Base-by-base conservation (phyloP, 2,888 invertebrate genomes). In the Ennomos fuscantarius region DNA sequence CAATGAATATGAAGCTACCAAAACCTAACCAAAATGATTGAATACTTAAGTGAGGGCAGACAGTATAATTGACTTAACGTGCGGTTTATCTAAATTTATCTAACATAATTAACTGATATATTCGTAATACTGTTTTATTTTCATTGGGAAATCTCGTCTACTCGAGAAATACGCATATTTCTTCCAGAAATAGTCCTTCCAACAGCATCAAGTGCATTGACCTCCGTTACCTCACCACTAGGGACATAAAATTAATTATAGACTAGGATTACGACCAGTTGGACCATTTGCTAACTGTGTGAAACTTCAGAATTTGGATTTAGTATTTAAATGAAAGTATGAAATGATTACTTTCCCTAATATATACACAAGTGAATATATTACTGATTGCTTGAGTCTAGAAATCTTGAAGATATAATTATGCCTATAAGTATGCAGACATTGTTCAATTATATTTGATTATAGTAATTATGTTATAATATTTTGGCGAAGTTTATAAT, bases 221-320 rank as follows among this genome's bases (percentile, higher is more conserved):
- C 79, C 88, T 64, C 70, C 53, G 68, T 72, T 77, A 79, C 81
- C 66, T 73, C 76, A 78, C 74, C 64, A 65, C 57, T 68, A 65
- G 71, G 67, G 74, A 80, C 79, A 81, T 83, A 65, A 82, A 81
- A 76, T 77, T 81, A 85, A 80, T 81, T 78, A 83, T 83, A 87
- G 86, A 78, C 69, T 63, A 61, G 24, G 60, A 15, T 60, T 60
- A 67, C 64, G 49, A 62, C 55, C 52, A 59, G 44, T 47, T 60
- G 45, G n/a, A n/a, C 31, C 57, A 39, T 47, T 52, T 8, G 24
- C 35, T 32, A 48, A 40, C 15, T 55, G 9, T 36, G 44, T 31
- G 44, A 39, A 58, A 55, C 60, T 62, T 62, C 36, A 51, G 1
- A 60, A 51, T 55, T 62, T 60, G 45, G 55, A 42, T 37, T 42